Evolutionary conservation across 2,113 vertebrate species (phyloP).

Genomic region (Scolopax mira): DNA sequence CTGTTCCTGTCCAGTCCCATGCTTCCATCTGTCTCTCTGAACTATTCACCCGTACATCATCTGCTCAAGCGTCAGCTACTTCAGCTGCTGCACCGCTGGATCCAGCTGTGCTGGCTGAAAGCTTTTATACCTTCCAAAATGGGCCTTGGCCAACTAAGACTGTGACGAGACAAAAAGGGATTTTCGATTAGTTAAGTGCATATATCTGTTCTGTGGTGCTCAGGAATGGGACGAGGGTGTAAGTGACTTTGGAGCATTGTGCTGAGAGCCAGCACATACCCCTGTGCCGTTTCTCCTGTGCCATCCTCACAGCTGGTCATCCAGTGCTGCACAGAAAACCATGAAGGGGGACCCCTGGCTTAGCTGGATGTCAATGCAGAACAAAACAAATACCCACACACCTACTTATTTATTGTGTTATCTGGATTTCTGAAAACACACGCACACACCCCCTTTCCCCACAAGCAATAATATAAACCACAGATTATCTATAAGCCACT

Average conservation of each 20-base stretch:
- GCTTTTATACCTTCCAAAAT: neutral
- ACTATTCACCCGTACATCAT: neutral
- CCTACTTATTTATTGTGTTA: neutral
- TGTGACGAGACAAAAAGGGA: neutral
- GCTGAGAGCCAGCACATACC: neutral
- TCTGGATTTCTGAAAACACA: neutral
- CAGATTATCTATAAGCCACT: neutral
- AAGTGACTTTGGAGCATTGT: neutral
- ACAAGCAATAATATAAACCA: neutral
- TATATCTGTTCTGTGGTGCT: neutral
- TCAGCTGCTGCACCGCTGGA: neutral
- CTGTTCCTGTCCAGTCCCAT: neutral
- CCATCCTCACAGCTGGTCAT: neutral
- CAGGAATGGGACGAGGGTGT: accelerated
- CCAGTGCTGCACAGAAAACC: neutral
- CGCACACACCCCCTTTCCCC: neutral
- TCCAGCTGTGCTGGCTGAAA: neutral
- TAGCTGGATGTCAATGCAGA: neutral
- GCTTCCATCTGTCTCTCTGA: neutral
- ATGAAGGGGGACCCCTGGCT: neutral
- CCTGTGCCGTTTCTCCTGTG: neutral
- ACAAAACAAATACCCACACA: neutral
- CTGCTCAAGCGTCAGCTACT: neutral
- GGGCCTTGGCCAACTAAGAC: neutral
- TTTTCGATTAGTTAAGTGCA: neutral